Conservation (phyloP, 37 sponge, comb jelly and placozoan species). For the Chondrosia reniformis region DNA sequence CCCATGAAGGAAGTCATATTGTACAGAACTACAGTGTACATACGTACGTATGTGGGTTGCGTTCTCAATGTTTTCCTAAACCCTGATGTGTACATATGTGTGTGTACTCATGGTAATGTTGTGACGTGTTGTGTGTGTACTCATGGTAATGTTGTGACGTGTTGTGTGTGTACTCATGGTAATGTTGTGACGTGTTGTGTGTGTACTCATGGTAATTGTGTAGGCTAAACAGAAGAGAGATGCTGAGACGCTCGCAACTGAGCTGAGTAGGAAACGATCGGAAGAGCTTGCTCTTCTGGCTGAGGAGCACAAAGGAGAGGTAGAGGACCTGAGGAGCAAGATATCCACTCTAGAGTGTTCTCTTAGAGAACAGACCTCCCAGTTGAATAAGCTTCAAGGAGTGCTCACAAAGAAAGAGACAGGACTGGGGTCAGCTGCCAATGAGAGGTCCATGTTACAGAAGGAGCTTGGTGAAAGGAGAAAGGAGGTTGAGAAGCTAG, state of each 20-base stretch:
- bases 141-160: neutral
- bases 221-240: neutral
- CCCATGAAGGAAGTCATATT: neutral
- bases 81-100: neutral
- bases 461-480: slow-evolving; percentile 10
- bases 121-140: neutral
- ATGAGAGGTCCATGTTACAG: slow-evolving; percentile 15
- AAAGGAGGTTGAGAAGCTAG: neutral
- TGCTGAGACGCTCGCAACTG: neutral
- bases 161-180: neutral
- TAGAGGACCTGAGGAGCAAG: slow-evolving; percentile 16
- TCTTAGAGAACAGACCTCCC: slow-evolving; percentile 32
- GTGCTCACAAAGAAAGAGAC: slow-evolving; percentile 22
- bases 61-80: no score
- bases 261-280: no score
- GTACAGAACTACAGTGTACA: neutral
- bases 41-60: neutral
- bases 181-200: neutral
- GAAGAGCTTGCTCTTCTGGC: no score
- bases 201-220: neutral
- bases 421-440: slow-evolving; percentile 35
- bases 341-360: no score
- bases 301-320: neutral
- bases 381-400: slow-evolving; percentile 22
- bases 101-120: neutral